Evolutionary conservation across 2,797 vertebrate genomes (phyloP).

Genomic region (Amphiprion clarkii): DNA sequence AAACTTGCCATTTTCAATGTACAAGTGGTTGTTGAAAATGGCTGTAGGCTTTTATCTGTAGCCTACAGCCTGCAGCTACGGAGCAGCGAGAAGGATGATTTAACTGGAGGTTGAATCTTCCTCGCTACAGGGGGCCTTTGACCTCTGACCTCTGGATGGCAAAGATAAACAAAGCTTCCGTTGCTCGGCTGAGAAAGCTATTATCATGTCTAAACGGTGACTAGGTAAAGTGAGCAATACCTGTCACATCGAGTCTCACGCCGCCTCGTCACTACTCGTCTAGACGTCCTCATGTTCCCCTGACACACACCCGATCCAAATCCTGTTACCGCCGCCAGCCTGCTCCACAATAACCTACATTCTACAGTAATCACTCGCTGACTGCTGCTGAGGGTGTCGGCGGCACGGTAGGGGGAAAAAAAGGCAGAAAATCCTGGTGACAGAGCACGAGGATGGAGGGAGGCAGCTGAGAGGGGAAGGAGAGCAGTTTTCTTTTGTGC

Average conservation of each 20-base stretch:
- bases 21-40: no score
- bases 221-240: slow-evolving; percentile 45
- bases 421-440: slow-evolving; percentile 50
- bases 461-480: slow-evolving; percentile 20
- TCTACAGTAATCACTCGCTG: slow-evolving; percentile 66
- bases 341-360: slow-evolving; percentile 78
- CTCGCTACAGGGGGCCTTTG: background rate
- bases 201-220: slow-evolving; percentile 22
- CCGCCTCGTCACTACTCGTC: slow-evolving; percentile 68
- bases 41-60: no score
- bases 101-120: background rate
- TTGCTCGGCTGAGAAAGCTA: background rate
- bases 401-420: slow-evolving; percentile 25
- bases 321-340: slow-evolving; percentile 72
- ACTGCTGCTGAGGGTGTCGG: slow-evolving; percentile 37
- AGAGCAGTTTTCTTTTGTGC: slow-evolving; percentile 36
- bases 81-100: slow-evolving; percentile 21
- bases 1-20: no score
- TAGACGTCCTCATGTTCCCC: slow-evolving; percentile 65
- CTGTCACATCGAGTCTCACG: slow-evolving; percentile 54
- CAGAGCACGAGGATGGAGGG: slow-evolving; percentile 22
- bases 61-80: no score
- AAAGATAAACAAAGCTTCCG: background rate
- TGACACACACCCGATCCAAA: slow-evolving; percentile 66
- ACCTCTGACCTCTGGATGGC: slow-evolving; percentile 43